Evolutionary conservation across 2,888 invertebrate species (phyloP), one percentile per base, ranked within the genome.

Genomic region (Listrodromus nycthemerus): DNA sequence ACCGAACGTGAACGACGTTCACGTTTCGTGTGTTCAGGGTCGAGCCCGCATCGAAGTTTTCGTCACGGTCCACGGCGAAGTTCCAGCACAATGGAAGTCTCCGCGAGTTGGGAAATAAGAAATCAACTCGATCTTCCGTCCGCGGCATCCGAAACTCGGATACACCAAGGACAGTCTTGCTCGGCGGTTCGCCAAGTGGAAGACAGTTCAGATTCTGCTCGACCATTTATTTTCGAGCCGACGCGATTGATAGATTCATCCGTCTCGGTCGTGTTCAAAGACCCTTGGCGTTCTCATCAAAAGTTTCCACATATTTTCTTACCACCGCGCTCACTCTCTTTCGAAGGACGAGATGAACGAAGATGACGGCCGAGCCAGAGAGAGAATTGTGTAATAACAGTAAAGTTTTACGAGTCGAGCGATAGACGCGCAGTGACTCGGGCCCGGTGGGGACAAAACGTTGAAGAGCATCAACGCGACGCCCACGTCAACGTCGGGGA

Each of bases 401-500:
- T 48, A 33, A 65, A 79, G 70, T 80, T 83, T 70, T 70, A 71
- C 70, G 79, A 71, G 55, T 21, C 33, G n/a, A 33, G 67, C 66
- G 37, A 48, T 58, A 74, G 37, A 67, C 80, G 79, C 66, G 79
- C 75, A 24, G 24, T 24, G 52, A 55, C 52, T 73, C 75, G 75
- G 75, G 76, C 65, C 73, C 82, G 55, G 21, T 65, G 61, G 80
- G 52, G 30, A 27, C 1, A 80, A 78, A 79, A 61, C 21, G 66
- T 30, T 77, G 41, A 77, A 84, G 80, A 76, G 71, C 80, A 73
- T 85, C 76, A 55, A 76, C 66, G 77, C 63, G 77, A 70, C 70
- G 76, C 85, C 78, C 76, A 84, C 63, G 83, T 83, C 82, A 80
- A 83, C 74, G 82, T 80, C 84, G 82, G 73, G 66, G 88, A 87